Evolutionary conservation across 2,113 vertebrate species (phyloP).

Genomic region (Rhizomys pruinosus): DNA sequence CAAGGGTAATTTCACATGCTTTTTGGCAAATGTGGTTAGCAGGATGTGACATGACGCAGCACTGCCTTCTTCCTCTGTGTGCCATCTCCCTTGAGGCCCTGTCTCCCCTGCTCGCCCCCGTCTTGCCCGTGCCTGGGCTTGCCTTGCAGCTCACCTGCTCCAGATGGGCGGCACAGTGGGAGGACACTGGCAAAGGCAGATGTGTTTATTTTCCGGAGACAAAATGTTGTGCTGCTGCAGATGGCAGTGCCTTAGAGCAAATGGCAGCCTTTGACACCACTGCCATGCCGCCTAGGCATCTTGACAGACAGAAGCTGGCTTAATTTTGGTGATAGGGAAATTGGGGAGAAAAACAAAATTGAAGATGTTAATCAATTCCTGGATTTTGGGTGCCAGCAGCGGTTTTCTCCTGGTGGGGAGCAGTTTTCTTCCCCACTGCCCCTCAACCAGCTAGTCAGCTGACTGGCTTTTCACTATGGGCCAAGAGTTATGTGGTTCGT

Average conservation of each 20-base stretch:
- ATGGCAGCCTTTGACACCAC: constrained; percentile 85
- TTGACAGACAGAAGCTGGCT: constrained; percentile 70
- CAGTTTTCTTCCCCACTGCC: constrained; percentile 9
- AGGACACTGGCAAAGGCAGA: constrained; percentile 89
- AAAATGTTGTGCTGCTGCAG: constrained; percentile 85
- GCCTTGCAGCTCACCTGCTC: constrained; percentile 88
- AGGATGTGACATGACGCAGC: constrained; percentile 75
- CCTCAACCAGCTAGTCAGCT: neutral
- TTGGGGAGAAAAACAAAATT: constrained; percentile 7
- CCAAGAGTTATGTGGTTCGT: constrained; percentile 34
- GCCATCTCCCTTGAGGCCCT: constrained; percentile 79
- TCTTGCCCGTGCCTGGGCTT: constrained; percentile 76
- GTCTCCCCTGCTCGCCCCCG: constrained; percentile 41
- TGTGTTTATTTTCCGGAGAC: constrained; percentile 90
- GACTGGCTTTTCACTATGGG: constrained; percentile 22
- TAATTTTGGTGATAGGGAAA: constrained; percentile 58
- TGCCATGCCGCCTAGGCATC: constrained; percentile 82
- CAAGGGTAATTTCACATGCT: constrained; percentile 77
- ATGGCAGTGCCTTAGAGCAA: constrained; percentile 87
- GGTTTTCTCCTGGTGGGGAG: constrained; percentile 20
- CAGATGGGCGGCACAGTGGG: constrained; percentile 90
- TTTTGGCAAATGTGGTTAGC: constrained; percentile 80
- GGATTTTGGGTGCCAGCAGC: constrained; percentile 45
- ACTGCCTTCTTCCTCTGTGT: constrained; percentile 73
- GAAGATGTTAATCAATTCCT: constrained; percentile 46